Percentiles rank a stretch among this genome's conserved stretches.
Evolutionary conservation across 2,888 invertebrate species (phyloP).

Genomic region (Desoria tigrina): DNA sequence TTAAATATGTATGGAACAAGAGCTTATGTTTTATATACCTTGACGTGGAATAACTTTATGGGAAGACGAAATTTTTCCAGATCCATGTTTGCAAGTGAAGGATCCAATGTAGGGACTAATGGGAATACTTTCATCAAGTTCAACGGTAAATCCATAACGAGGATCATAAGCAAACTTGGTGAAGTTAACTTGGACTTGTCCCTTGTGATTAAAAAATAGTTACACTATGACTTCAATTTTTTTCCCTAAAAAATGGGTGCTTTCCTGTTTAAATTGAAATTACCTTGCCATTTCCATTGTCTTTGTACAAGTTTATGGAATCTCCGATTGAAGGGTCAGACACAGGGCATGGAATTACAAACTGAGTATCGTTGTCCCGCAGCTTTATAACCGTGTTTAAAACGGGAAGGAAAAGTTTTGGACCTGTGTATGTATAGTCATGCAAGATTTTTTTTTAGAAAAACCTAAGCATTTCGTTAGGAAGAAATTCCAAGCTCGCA

Average conservation of each 20-base stretch:
- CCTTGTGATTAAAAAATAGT: not conserved
- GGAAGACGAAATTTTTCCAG: not conserved
- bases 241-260: no score
- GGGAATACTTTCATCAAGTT: not conserved
- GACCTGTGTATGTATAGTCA: no score
- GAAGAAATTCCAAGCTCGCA: no score
- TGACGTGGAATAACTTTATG: constrained; percentile 32
- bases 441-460: no score
- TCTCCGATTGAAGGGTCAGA: constrained; percentile 29
- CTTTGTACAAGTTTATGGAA: constrained; percentile 34
- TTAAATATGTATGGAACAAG: not conserved
- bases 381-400: constrained; percentile 27
- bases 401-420: constrained; percentile 30
- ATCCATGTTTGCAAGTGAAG: constrained; percentile 30
- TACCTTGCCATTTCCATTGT: not conserved
- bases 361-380: constrained; percentile 19
- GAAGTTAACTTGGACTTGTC: not conserved
- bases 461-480: no score
- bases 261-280: no score
- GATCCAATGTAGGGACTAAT: constrained; percentile 17
- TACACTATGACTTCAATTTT: no score
- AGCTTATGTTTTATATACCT: no score
- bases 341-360: constrained; percentile 39
- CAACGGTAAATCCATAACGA: constrained; percentile 18
- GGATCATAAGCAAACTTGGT: not conserved